Conservation (phyloP, 2,888 invertebrate genomes). For the Priocnemis perturbator region DNA sequence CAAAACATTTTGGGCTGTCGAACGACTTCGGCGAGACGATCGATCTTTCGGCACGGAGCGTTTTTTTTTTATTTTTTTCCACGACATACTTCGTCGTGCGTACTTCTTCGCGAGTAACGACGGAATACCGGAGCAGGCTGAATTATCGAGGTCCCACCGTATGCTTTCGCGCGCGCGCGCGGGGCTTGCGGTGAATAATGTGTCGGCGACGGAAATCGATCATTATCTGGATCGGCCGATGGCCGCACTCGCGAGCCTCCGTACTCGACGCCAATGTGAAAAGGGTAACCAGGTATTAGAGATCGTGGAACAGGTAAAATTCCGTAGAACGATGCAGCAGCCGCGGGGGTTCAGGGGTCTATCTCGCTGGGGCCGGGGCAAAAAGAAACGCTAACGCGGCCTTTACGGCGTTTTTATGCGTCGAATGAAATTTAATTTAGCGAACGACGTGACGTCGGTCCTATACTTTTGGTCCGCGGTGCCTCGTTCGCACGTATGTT, state of each 20-base stretch:
- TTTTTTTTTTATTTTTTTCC: too few relatives aligned
- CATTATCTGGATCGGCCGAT: not conserved
- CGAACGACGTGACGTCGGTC: constrained; percentile 42
- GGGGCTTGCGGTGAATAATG: too few relatives aligned
- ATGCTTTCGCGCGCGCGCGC: too few relatives aligned
- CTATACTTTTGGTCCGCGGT: constrained; percentile 31
- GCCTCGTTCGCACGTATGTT: constrained; percentile 18
- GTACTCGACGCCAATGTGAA: constrained; percentile 29
- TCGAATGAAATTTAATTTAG: constrained; percentile 50
- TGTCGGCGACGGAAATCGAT: too few relatives aligned
- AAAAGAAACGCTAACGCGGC: constrained; percentile 10
- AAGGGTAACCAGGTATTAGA: constrained; percentile 34
- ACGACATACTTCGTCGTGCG: too few relatives aligned
- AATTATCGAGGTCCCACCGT: too few relatives aligned
- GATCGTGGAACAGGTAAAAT: constrained; percentile 46
- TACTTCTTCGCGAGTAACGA: too few relatives aligned
- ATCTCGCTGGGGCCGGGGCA: not conserved
- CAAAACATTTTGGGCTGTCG: too few relatives aligned
- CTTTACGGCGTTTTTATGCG: constrained; percentile 33
- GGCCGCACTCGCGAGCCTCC: not conserved
- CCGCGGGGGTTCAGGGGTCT: constrained; percentile 15
- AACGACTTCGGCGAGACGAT: too few relatives aligned
- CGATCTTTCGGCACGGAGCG: too few relatives aligned
- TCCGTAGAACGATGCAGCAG: constrained; percentile 39
- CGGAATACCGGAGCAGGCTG: too few relatives aligned